These are phyloP conservation scores for Pterocles orientalis DNA, from an alignment of 2,113 vertebrate genomes.

Conservation along the genomic window DNA sequence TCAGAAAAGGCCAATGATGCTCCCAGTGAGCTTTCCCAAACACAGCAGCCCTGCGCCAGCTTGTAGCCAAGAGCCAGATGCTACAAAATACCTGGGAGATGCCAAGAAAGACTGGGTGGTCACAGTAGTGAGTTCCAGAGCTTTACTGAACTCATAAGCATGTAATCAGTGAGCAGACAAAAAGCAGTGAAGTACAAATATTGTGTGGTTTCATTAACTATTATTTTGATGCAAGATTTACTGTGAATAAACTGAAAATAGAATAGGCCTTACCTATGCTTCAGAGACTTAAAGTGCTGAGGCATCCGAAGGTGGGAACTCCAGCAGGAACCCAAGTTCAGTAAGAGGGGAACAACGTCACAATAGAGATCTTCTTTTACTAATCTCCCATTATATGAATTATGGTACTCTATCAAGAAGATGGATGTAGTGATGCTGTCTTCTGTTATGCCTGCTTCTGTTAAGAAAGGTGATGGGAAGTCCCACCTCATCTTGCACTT, in stretches of 20 bases:
- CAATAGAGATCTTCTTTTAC: background rate
- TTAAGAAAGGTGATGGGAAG: background rate
- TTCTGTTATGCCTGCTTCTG: background rate
- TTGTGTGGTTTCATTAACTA: too few species aligned
- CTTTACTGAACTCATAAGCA: background rate
- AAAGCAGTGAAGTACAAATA: background rate
- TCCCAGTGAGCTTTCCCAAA: background rate
- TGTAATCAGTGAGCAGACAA: background rate
- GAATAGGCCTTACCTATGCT: accelerated
- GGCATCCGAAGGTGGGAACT: background rate
- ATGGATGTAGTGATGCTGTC: background rate
- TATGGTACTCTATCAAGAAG: background rate
- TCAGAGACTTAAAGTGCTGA: background rate
- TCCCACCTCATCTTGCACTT: background rate
- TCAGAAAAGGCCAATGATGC: background rate
- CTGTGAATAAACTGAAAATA: background rate
- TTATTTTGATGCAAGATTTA: background rate
- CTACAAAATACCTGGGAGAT: background rate
- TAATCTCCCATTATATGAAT: background rate
- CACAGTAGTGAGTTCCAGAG: background rate
- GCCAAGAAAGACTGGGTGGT: background rate
- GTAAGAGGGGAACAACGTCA: background rate
- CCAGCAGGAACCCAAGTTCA: background rate
- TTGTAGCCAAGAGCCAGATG: background rate
- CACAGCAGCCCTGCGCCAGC: too few species aligned